Percentiles rank a stretch among this genome's conserved stretches.
phyloP scores from a whole-genome alignment of 2,797 vertebrate species.

The Acomys russatus region DNA sequence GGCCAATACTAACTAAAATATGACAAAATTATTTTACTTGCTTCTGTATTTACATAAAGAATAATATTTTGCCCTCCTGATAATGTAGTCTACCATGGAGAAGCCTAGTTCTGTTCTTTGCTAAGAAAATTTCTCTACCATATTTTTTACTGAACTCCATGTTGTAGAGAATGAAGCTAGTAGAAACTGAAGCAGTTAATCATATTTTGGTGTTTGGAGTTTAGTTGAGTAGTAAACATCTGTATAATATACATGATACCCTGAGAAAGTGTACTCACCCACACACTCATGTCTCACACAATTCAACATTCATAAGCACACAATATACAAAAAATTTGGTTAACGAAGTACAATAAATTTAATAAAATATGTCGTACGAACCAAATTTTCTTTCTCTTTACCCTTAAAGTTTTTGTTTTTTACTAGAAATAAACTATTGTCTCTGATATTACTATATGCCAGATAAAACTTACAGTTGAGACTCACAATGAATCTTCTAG shows the following conservation, averaged over 20 bases:
- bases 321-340: not conserved
- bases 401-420: not conserved
- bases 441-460: not conserved
- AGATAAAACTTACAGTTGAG: not conserved
- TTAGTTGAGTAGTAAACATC: not conserved
- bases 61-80: not conserved
- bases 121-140: not conserved
- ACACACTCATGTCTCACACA: not conserved
- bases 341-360: not conserved
- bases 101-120: not conserved
- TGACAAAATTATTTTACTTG: not conserved
- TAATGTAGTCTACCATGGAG: not conserved
- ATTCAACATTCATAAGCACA: not conserved
- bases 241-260: not conserved
- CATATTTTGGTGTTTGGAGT: not conserved
- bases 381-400: not conserved
- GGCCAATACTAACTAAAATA: not conserved
- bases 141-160: not conserved
- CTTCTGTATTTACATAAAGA: not conserved
- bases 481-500: not conserved
- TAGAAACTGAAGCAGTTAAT: not conserved
- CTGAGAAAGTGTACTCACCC: not conserved
- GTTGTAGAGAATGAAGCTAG: not conserved
- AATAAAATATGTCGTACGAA: not conserved
- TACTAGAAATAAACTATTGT: not conserved